phyloP scores from a whole-genome alignment of 2,888 invertebrate species.

The Leptinotarsa juncta region DNA sequence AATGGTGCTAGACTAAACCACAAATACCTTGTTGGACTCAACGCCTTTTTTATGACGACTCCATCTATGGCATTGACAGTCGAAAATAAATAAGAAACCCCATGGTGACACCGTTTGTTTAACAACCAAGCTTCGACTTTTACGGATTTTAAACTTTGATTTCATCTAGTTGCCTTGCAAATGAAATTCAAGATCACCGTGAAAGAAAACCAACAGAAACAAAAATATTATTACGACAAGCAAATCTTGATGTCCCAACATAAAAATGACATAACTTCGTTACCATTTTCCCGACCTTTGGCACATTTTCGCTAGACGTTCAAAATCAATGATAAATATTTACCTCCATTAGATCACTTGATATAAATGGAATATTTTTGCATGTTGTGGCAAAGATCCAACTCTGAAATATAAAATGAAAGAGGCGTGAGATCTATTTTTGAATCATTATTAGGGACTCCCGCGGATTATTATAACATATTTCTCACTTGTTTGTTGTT shows the following conservation, averaged over 20 bases:
- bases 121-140: no score
- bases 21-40: no score
- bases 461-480: constrained; percentile 3
- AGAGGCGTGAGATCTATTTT: constrained; percentile 9
- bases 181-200: no score
- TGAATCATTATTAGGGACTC: constrained; percentile 12
- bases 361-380: constrained; percentile 12
- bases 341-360: constrained; percentile 4
- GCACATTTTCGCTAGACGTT: not conserved
- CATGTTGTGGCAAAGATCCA: constrained; percentile 12
- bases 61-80: no score
- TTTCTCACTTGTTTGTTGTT: constrained; percentile 6
- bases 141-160: no score
- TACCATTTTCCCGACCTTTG: not conserved
- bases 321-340: constrained; percentile 1
- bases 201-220: not conserved
- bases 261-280: not conserved
- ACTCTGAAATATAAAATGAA: constrained; percentile 15
- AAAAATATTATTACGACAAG: not conserved
- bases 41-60: no score
- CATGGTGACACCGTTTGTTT: no score
- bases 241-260: not conserved
- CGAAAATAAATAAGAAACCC: no score
- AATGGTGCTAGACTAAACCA: no score
- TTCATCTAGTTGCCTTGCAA: no score